Base-by-base conservation (phyloP, 1,140 invertebrate species). In the Ceratosolen fusciceps region DNA sequence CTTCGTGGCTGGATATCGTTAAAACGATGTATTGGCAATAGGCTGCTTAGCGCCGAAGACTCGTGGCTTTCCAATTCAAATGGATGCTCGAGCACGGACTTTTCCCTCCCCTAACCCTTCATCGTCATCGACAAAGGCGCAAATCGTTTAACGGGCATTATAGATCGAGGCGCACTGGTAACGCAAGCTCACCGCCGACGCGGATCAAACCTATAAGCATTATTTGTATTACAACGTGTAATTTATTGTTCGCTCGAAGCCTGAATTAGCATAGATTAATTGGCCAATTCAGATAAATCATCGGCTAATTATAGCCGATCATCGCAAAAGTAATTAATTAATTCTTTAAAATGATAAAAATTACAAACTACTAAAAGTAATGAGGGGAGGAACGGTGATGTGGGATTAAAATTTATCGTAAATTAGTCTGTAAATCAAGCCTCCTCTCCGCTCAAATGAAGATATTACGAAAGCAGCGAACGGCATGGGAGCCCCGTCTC, bases 391-490 rank as follows among this genome's bases (percentile, higher is more conserved):
- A 54, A 37, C 43, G 21, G 43, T 2, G 19, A 29, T 12, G 12
- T 39, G 24, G 29, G 29, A 74, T 62, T 75, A 52, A 47, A 65
- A 34, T 31, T n/a, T 14, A 7, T n/a, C 29, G 39, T 75, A 4
- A 52, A 39, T 65, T 56, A 26, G 7, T 68, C 31, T 24, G 70
- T 60, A 60, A 60, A 47, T 31, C n/a, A 34, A 60, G 52, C 37
- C n/a, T 47, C 21, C 60, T 52, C 70, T 54, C 47, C 19, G 2
- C 34, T n/a, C 8, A 43, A 70, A 74, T 79, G 54, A 79, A 79
- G 71, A 74, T 49, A 79, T 74, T 79, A 29, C 39, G 43, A 78
- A 77, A 77, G 68, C 29, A 9, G 12, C 29, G 70, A 72, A 78
- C 68, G 68, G 60, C 52, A 47, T 16, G 19, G 29, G 10, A 65